A percentile compares a stretch with the other conserved stretches of the same genome.
These are phyloP conservation scores for Alitta virens DNA, from an alignment of 2,888 invertebrate genomes.

Conservation along the genomic window DNA sequence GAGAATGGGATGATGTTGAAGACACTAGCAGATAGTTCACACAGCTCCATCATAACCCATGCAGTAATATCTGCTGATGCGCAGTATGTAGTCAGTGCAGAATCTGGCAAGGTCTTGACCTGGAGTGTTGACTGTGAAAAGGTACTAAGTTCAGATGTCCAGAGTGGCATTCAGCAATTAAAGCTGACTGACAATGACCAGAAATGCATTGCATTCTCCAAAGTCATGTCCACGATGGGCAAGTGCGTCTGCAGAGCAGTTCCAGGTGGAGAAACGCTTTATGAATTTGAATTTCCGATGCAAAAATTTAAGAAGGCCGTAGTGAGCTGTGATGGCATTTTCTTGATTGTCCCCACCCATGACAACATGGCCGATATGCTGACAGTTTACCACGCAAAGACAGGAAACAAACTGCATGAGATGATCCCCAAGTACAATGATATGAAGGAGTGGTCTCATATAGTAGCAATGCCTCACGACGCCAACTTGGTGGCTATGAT, in stretches of 20 bases:
- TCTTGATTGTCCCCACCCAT: slow-evolving; percentile 65
- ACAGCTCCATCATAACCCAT: slow-evolving; percentile 92
- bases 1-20: slow-evolving; percentile 79
- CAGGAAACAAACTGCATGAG: slow-evolving; percentile 64
- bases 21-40: slow-evolving; percentile 84
- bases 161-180: slow-evolving; percentile 75
- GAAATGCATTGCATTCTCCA: slow-evolving; percentile 74
- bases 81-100: slow-evolving; percentile 81
- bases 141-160: slow-evolving; percentile 79
- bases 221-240: slow-evolving; percentile 24
- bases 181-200: slow-evolving; percentile 72
- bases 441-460: slow-evolving; percentile 46
- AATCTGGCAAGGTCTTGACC: slow-evolving; percentile 85
- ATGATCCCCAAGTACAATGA: slow-evolving; percentile 51
- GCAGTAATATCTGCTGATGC: slow-evolving; percentile 84
- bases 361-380: slow-evolving; percentile 82
- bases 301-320: slow-evolving; percentile 77
- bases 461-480: slow-evolving; percentile 56
- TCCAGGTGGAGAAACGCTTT: slow-evolving; percentile 73
- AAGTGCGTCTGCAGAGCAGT: slow-evolving; percentile 45
- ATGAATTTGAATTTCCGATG: slow-evolving; percentile 79
- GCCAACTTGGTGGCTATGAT: slow-evolving; percentile 78
- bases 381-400: slow-evolving; percentile 78
- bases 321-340: slow-evolving; percentile 77
- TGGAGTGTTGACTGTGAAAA: slow-evolving; percentile 79